Conservation (phyloP, 2,888 invertebrate genomes). For the Meta bourneti region DNA sequence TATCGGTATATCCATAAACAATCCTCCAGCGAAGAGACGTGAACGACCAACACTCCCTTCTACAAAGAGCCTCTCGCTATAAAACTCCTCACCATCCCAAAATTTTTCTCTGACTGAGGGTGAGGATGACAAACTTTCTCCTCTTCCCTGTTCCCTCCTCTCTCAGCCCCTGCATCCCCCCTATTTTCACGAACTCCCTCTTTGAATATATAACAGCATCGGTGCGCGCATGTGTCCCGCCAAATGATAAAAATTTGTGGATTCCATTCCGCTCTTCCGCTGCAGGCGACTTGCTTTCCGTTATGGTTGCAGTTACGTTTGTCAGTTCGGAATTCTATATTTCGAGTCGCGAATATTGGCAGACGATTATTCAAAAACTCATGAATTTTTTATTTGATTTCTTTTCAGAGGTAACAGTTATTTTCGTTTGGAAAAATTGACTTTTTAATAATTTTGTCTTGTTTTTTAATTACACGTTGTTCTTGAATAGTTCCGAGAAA, state of each 20-base stretch:
- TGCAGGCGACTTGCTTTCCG: conserved; percentile 19
- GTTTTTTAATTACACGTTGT: no score
- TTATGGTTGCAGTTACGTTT: neutral
- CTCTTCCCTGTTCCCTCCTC: neutral
- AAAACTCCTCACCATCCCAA: conserved; percentile 52
- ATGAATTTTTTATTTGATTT: no score
- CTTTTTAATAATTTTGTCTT: no score
- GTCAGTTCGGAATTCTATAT: no score
- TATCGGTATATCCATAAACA: conserved; percentile 37
- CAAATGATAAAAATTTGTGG: neutral
- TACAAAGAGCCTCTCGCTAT: conserved; percentile 20
- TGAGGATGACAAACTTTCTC: conserved; percentile 66
- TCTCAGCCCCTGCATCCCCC: conserved; percentile 26
- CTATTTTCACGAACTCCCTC: conserved; percentile 11
- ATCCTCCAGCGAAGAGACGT: neutral
- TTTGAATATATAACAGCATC: conserved; percentile 2
- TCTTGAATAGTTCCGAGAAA: no score
- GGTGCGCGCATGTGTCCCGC: conserved; percentile 1
- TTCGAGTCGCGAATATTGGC: no score
- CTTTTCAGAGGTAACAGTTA: no score
- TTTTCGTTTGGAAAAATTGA: no score
- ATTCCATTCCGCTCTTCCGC: neutral
- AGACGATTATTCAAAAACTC: no score
- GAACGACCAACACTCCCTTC: conserved; percentile 10
- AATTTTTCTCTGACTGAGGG: conserved; percentile 48